A percentile compares a stretch with the other conserved stretches of the same genome.
Conservation (phyloP, 2,888 invertebrate species). For the Phymatocera aterrima region DNA sequence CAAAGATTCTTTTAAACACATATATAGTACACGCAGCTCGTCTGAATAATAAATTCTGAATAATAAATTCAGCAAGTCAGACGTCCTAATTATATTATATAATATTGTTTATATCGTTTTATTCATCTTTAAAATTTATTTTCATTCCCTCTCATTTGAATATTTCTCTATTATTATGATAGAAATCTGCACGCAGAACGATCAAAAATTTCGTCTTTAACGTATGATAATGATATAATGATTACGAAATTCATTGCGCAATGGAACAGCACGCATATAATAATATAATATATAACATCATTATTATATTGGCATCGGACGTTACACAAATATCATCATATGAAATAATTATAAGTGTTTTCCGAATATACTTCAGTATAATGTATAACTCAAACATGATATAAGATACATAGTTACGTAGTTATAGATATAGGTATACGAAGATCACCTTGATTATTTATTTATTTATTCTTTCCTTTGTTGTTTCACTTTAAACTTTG, state of each 20-base stretch:
- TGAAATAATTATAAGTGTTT: not conserved
- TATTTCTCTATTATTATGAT: not conserved
- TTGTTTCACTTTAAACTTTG: too few relatives aligned
- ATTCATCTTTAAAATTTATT: not conserved
- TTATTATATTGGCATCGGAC: too few relatives aligned
- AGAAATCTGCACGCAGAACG: not conserved
- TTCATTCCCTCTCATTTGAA: not conserved
- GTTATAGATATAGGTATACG: too few relatives aligned
- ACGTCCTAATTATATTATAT: too few relatives aligned
- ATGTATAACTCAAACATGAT: not conserved
- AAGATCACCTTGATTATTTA: too few relatives aligned
- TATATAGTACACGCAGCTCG: not conserved
- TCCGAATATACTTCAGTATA: not conserved
- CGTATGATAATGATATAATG: not conserved
- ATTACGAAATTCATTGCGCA: not conserved
- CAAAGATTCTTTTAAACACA: not conserved
- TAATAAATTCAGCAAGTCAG: conserved; percentile 9
- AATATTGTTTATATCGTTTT: not conserved
- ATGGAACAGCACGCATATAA: conserved; percentile 9
- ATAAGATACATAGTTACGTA: too few relatives aligned
- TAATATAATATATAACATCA: conserved; percentile 3
- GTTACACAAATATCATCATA: conserved; percentile 16
- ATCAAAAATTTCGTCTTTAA: not conserved
- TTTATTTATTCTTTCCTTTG: too few relatives aligned
- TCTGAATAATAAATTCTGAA: too few relatives aligned